Evolutionary conservation across 2,888 invertebrate species (phyloP).

Genomic region (Acronicta aceris): DNA sequence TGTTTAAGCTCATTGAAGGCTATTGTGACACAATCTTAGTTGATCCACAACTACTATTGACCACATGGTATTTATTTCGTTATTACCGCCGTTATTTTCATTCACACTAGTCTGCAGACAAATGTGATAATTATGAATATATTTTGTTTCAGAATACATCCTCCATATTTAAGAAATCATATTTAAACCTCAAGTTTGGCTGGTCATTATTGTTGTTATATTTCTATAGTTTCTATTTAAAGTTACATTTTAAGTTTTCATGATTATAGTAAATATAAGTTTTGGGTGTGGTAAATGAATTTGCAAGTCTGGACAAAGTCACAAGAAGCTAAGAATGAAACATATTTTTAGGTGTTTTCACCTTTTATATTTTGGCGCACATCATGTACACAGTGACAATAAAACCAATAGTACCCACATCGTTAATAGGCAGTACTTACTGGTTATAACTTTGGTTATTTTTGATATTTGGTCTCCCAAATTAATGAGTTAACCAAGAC

Average conservation of each 20-base stretch:
- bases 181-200: conserved; percentile 72
- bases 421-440: too few relatives aligned
- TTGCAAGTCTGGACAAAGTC: conserved; percentile 39
- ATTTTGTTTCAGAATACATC: conserved; percentile 75
- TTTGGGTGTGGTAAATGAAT: conserved; percentile 21
- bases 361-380: too few relatives aligned
- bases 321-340: conserved; percentile 19
- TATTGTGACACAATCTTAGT: conserved; percentile 7
- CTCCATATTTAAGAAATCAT: conserved; percentile 67
- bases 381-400: too few relatives aligned
- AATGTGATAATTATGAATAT: conserved; percentile 15
- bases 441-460: too few relatives aligned
- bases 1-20: conserved; percentile 40
- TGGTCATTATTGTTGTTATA: conserved; percentile 79
- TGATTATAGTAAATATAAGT: conserved; percentile 26
- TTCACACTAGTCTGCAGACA: not conserved
- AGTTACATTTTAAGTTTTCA: conserved; percentile 60
- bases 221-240: conserved; percentile 75
- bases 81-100: not conserved
- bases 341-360: not conserved
- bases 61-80: not conserved
- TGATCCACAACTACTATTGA: not conserved
- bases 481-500: too few relatives aligned
- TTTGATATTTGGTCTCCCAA: too few relatives aligned
- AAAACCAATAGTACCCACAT: too few relatives aligned